These are phyloP conservation scores for Platichthys flesus DNA, from an alignment of 2,113 vertebrate species.

Conservation along the genomic window DNA sequence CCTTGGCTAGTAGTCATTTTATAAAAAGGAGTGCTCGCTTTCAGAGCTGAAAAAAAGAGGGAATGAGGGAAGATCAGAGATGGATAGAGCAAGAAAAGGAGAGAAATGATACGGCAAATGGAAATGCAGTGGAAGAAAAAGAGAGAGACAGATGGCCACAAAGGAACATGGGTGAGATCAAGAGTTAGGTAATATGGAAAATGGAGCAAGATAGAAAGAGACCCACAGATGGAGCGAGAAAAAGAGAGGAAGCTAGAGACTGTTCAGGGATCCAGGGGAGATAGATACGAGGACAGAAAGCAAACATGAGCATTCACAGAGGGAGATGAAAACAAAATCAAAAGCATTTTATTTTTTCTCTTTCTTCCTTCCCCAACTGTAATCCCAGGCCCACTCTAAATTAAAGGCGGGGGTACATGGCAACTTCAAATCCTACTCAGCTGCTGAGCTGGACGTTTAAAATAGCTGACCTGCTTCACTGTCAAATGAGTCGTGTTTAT, in stretches of 20 bases:
- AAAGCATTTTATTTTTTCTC: background rate
- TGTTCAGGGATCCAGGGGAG: background rate
- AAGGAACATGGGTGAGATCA: background rate
- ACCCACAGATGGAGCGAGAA: background rate
- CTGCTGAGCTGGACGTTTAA: slow-evolving; percentile 45
- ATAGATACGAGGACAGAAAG: background rate
- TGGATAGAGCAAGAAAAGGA: background rate
- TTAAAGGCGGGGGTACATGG: slow-evolving; percentile 56
- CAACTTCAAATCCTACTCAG: slow-evolving; percentile 38
- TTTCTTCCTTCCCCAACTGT: slow-evolving; percentile 23
- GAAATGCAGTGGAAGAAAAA: background rate
- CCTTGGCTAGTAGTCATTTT: background rate
- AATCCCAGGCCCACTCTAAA: slow-evolving; percentile 30
- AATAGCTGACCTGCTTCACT: slow-evolving; percentile 37
- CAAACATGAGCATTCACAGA: background rate
- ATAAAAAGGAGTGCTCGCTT: background rate
- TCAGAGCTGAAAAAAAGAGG: background rate
- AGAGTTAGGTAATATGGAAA: background rate
- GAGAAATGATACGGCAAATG: background rate
- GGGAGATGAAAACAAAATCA: slow-evolving; percentile 9
- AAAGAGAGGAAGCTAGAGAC: background rate
- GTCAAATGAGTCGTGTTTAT: slow-evolving; percentile 20
- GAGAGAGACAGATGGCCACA: background rate
- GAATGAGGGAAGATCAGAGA: background rate
- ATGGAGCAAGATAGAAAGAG: background rate